Conservation (phyloP, 2,113 vertebrate genomes). For the Pampusana beccarii region DNA sequence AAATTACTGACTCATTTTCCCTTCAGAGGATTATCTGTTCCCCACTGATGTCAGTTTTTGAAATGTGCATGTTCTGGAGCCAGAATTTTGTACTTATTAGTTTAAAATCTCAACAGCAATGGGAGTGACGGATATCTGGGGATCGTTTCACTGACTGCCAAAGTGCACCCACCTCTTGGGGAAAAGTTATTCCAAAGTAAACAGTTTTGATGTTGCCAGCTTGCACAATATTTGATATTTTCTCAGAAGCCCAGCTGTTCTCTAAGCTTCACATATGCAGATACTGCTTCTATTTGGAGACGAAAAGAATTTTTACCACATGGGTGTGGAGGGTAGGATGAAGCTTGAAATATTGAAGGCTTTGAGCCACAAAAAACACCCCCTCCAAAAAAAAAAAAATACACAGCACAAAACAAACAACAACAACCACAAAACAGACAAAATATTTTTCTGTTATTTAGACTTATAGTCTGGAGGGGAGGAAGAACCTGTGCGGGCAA, state of each 20-base stretch:
- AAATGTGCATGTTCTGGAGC: background rate
- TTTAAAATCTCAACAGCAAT: background rate
- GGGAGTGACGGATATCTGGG: background rate
- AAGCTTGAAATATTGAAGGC: background rate
- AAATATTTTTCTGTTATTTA: background rate
- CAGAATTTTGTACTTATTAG: background rate
- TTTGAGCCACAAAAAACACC: background rate
- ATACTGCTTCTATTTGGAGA: background rate
- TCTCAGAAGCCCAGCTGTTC: background rate
- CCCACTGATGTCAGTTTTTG: background rate
- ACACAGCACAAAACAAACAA: no score
- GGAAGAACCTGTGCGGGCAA: background rate
- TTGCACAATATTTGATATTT: constrained; percentile 31
- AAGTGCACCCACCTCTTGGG: background rate
- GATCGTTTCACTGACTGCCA: background rate
- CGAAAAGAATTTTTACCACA: background rate
- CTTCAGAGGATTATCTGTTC: background rate
- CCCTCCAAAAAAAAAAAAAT: no score
- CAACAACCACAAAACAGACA: no score
- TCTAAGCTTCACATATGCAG: background rate
- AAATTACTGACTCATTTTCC: background rate
- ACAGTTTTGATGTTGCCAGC: background rate
- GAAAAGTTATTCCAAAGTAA: background rate
- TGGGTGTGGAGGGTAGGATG: fast-evolving
- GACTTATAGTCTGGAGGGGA: background rate